Evolutionary conservation across 2,113 vertebrate species (phyloP).

Genomic region (Cinclus mexicanus): DNA sequence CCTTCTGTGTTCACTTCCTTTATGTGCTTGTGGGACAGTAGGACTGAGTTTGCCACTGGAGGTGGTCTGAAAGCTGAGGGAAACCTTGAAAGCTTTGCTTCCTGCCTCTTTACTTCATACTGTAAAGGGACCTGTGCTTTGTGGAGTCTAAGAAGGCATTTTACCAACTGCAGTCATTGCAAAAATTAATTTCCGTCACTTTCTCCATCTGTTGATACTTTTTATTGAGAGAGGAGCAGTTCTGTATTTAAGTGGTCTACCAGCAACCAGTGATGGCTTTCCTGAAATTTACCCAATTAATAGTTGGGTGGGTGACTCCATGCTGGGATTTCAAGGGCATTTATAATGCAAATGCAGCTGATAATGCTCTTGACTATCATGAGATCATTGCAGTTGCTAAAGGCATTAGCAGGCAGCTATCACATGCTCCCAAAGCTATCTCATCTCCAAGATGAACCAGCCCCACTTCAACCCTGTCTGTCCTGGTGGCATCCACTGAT

Average conservation of each 20-base stretch:
- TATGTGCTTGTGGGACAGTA: background rate
- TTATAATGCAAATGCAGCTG: background rate
- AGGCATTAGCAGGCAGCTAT: background rate
- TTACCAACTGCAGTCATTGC: background rate
- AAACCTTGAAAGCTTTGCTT: constrained; percentile 2
- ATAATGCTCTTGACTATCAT: background rate
- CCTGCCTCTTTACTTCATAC: background rate
- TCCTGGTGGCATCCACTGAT: background rate
- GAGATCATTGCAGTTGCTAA: background rate
- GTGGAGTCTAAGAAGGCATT: background rate
- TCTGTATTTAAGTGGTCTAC: background rate
- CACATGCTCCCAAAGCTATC: background rate
- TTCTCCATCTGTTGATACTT: background rate
- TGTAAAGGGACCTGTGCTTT: background rate
- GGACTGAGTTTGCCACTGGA: background rate
- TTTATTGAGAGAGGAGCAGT: background rate
- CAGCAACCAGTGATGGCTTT: background rate
- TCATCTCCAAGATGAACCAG: background rate
- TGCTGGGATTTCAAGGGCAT: background rate
- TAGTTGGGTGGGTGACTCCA: background rate
- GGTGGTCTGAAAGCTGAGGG: background rate
- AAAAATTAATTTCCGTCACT: background rate
- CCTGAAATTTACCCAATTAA: background rate
- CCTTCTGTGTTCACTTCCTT: background rate
- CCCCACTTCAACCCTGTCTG: background rate